These are phyloP conservation scores for Anguilla rostrata DNA, from an alignment of 2,113 vertebrate genomes.

Conservation along the genomic window DNA sequence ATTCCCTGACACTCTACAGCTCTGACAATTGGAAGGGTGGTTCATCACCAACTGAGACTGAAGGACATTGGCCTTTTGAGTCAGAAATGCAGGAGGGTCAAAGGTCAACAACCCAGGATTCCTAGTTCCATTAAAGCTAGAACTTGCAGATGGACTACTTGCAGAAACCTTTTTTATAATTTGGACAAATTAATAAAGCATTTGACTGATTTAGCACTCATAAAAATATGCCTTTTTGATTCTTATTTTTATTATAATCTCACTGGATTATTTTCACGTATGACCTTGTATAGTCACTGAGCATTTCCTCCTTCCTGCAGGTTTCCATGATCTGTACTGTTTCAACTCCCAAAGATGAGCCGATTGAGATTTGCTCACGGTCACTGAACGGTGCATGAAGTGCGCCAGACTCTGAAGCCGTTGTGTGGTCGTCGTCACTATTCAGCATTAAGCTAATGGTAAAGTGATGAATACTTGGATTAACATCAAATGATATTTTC, in stretches of 20 bases:
- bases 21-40: background rate
- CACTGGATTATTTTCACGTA: background rate
- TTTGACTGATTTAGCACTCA: background rate
- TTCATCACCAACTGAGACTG: background rate
- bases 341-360: background rate
- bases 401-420: background rate
- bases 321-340: background rate
- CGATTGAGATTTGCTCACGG: background rate
- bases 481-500: background rate
- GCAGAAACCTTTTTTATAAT: background rate
- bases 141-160: background rate
- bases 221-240: background rate
- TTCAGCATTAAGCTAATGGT: too few relatives aligned
- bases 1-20: background rate
- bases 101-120: background rate
- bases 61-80: background rate
- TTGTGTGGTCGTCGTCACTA: too few relatives aligned
- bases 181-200: background rate
- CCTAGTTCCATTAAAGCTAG: too few relatives aligned
- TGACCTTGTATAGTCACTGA: background rate
- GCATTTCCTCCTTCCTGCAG: background rate
- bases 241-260: background rate
- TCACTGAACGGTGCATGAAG: background rate
- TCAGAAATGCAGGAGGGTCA: background rate
- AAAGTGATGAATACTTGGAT: too few relatives aligned